phyloP scores from a whole-genome alignment of 53 echinoderm and acorn worm genomes.

The Crossaster papposus region DNA sequence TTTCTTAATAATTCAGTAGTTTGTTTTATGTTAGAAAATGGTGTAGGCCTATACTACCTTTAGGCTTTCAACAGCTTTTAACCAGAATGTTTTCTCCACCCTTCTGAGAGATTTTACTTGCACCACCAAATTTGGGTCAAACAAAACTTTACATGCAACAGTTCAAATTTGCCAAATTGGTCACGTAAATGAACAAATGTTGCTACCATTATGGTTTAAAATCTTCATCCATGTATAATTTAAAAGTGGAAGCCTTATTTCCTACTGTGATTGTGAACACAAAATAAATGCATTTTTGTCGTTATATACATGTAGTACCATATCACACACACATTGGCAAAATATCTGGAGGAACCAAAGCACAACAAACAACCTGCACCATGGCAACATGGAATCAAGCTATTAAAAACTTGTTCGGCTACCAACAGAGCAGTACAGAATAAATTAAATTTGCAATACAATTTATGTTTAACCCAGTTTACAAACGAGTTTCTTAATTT shows the following conservation, averaged over 20 bases:
- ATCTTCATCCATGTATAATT: not conserved
- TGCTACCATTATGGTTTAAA: not conserved
- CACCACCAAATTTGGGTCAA: no score
- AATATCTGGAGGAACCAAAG: not conserved
- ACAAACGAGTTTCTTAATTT: no score
- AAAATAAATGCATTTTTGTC: not conserved
- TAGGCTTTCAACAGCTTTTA: no score
- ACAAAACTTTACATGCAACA: no score
- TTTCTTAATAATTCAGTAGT: no score
- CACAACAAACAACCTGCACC: slow-evolving; percentile 1
- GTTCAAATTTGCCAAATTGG: no score
- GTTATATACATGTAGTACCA: not conserved
- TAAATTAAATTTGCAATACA: not conserved
- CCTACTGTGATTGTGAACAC: not conserved
- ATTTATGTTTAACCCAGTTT: not conserved
- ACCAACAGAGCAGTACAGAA: not conserved
- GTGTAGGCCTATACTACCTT: no score
- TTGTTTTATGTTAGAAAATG: no score
- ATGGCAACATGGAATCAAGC: not conserved
- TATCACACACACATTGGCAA: slow-evolving; percentile 10
- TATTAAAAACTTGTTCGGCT: not conserved
- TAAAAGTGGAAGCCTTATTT: not conserved
- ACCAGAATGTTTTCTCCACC: no score
- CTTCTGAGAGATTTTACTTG: no score
- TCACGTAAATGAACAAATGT: no score